Conservation (phyloP, 2,113 vertebrate species). For the Lycocorax pyrrhopterus region DNA sequence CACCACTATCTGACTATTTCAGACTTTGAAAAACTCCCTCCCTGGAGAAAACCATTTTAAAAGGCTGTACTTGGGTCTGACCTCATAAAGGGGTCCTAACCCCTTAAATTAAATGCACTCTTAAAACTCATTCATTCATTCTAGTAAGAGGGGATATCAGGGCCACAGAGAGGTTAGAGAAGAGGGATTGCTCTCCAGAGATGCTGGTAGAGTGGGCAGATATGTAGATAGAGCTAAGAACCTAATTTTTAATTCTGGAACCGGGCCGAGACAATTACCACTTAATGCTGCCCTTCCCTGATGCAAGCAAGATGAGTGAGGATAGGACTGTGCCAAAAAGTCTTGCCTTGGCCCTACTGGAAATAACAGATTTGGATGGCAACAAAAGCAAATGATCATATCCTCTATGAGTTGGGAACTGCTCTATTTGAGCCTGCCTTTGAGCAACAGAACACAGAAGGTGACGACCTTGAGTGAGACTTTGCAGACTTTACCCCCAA, state of each 20-base stretch:
- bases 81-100: not conserved
- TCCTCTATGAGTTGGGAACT: not conserved
- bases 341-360: not conserved
- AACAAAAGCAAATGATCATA: not conserved
- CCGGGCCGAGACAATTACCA: not conserved
- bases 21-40: not conserved
- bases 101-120: conserved; percentile 47
- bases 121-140: conserved; percentile 47
- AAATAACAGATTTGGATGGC: not conserved
- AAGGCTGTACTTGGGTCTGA: not conserved
- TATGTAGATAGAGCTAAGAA: conserved; percentile 33
- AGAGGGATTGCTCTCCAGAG: conserved; percentile 57
- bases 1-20: not conserved
- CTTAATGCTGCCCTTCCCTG: not conserved
- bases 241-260: not conserved
- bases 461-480: not conserved
- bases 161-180: conserved; percentile 46
- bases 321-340: not conserved
- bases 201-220: not conserved
- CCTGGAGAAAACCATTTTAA: not conserved
- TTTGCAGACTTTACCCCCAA: not conserved
- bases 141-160: not conserved
- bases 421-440: not conserved
- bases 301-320: not conserved
- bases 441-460: not conserved